Base-by-base conservation (phyloP, 2,797 vertebrate genomes). In the Xiphorhynchus erythropygius region DNA sequence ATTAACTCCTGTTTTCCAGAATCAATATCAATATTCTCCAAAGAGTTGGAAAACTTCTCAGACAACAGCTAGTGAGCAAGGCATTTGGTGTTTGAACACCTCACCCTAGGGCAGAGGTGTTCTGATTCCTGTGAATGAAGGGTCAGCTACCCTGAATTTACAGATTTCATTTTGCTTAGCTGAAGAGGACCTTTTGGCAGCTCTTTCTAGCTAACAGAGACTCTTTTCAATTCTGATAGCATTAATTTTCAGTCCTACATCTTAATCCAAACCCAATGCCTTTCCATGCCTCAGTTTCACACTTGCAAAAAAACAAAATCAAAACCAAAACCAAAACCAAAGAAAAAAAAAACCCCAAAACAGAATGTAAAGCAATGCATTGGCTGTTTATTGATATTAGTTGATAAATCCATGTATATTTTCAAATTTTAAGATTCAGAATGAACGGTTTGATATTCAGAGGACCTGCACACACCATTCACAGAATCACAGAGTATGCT, bases 21-120 rank as follows among this genome's bases (percentile, higher is more conserved):
- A 96, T 97, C 93, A 89, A 97, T 95, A 97, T 96, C 87, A 91
- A 93, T 96, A 83, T 70, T 79, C 75, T 85, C 41, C 52, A 69
- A 77, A 93, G 56, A 50, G 23, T 13, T 73, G 59, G 78, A 95
- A 91, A 94, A 68, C 27, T 67, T 44, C 33, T 55, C 35, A 71
- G 30, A 46, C 23, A 86, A 33, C 12, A 67, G 23, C 42, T 52
- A 37, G 32, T 64, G 37, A 80, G 44, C 15, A 80, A 87, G 74
- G 30, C 81, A 59, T 5, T 3, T 44, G 74, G 78, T 41, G 16
- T 84, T 42, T 78, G 59, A 71, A 49, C 0, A 0, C 10, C 18
- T 79, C 28, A 53, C 23, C 22, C n/a, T 57, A 55, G 28, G 18
- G 33, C 2, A 82, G 28, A 67, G 18, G 9, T 39, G 18, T 55